Percentiles rank a stretch among this genome's conserved stretches.
Evolutionary conservation across 1,140 invertebrate species (phyloP).

Genomic region (Periplaneta americana): DNA sequence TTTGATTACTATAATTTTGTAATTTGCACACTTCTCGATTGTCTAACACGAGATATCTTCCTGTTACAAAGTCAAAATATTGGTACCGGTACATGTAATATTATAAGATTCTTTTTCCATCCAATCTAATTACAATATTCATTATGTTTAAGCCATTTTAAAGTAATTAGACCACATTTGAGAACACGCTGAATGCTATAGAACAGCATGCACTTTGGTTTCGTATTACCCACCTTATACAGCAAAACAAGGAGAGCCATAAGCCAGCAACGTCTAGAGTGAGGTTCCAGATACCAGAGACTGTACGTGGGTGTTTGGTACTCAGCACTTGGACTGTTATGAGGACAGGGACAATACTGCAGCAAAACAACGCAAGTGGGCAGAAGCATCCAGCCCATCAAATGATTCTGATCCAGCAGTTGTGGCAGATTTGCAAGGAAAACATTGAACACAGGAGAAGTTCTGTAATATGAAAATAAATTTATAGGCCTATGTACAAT

Average conservation of each 20-base stretch:
- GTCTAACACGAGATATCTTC: no score
- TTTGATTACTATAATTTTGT: no score
- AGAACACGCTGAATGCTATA: no score
- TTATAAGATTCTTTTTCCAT: no score
- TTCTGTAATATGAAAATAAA: not conserved
- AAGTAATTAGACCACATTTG: no score
- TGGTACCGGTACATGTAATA: no score
- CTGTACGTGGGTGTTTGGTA: slow-evolving; percentile 66
- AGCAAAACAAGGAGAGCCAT: slow-evolving; percentile 89
- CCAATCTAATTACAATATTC: no score
- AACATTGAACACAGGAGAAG: slow-evolving; percentile 92
- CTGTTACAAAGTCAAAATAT: no score
- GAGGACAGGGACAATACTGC: slow-evolving; percentile 67
- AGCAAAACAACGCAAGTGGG: slow-evolving; percentile 80
- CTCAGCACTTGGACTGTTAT: slow-evolving; percentile 37
- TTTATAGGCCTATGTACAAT: not conserved
- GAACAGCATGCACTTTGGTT: not conserved
- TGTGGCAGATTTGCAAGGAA: slow-evolving; percentile 90
- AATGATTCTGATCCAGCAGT: slow-evolving; percentile 90
- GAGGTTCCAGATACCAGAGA: slow-evolving; percentile 80
- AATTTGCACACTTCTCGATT: no score
- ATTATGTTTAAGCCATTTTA: no score
- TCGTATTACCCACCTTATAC: slow-evolving; percentile 72
- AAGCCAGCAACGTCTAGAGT: slow-evolving; percentile 85
- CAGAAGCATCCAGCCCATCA: slow-evolving; percentile 81